These are phyloP conservation scores for Phytoseiulus persimilis DNA, from an alignment of 2,888 invertebrate species.

Conservation along the genomic window DNA sequence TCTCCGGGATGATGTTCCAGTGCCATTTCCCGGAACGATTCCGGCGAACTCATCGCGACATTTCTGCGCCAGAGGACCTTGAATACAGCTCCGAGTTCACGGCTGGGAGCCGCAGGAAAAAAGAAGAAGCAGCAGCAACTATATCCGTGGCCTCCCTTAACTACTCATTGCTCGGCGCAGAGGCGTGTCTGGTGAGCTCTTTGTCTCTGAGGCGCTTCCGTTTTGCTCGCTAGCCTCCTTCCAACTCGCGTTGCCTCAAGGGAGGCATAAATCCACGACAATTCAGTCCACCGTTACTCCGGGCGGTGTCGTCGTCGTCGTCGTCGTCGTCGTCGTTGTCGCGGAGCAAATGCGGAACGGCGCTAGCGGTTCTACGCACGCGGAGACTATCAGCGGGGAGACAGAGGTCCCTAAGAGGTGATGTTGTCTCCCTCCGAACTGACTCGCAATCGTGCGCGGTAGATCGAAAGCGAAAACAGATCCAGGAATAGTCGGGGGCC, in stretches of 20 bases:
- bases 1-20: background rate
- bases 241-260: background rate
- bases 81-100: background rate
- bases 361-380: background rate
- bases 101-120: background rate
- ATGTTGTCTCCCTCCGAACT: background rate
- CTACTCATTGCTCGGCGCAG: background rate
- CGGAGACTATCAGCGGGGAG: background rate
- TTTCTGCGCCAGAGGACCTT: background rate
- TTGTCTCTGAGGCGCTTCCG: constrained; percentile 5
- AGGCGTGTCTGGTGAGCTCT: background rate
- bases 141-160: background rate
- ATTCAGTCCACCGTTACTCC: background rate
- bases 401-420: background rate
- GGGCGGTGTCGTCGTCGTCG: background rate
- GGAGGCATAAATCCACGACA: constrained; percentile 5
- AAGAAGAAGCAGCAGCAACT: background rate
- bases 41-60: no score
- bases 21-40: no score
- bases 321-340: background rate
- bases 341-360: background rate
- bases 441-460: background rate
- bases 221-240: background rate
- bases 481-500: background rate
- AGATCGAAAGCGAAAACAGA: background rate